These are phyloP conservation scores for Planiliza haematocheilus DNA, from an alignment of 2,113 vertebrate genomes.

Conservation along the genomic window DNA sequence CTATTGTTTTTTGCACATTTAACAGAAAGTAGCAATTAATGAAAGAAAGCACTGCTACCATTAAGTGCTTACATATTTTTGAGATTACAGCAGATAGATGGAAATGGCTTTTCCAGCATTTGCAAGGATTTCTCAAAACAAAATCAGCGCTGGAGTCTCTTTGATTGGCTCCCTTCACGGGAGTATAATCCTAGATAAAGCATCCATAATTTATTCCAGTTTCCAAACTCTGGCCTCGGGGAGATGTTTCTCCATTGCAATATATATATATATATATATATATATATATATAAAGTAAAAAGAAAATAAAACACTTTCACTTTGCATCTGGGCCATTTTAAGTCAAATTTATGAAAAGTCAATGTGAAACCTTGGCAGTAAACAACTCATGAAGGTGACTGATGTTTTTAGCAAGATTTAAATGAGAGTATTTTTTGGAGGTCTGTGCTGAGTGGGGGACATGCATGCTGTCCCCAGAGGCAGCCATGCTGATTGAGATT, in stretches of 20 bases:
- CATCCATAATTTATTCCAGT: conserved; percentile 56
- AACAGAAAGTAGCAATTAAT: neutral
- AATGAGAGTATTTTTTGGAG: conserved; percentile 32
- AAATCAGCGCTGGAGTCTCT: conserved; percentile 29
- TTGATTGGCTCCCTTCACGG: conserved; percentile 43
- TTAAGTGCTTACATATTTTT: neutral
- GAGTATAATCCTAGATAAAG: conserved; percentile 47
- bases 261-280: too few relatives aligned
- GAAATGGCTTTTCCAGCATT: conserved; percentile 20
- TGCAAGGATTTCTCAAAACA: conserved; percentile 30
- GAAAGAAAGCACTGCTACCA: neutral
- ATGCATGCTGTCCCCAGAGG: conserved; percentile 10
- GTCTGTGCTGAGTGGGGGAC: conserved; percentile 2
- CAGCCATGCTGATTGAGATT: conserved; percentile 30
- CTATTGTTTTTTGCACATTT: too few relatives aligned
- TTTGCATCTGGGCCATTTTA: conserved; percentile 30
- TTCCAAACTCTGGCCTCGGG: conserved; percentile 41
- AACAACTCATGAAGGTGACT: conserved; percentile 49
- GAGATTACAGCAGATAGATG: neutral
- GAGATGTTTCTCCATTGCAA: conserved; percentile 30
- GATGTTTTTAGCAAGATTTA: conserved; percentile 53
- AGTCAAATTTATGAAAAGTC: conserved; percentile 50
- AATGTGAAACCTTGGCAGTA: conserved; percentile 46
- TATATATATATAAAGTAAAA: too few relatives aligned
- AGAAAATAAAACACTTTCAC: conserved; percentile 13